Base-by-base conservation (phyloP, 1,140 invertebrate species). In the Panagrolaimus sp. region DNA sequence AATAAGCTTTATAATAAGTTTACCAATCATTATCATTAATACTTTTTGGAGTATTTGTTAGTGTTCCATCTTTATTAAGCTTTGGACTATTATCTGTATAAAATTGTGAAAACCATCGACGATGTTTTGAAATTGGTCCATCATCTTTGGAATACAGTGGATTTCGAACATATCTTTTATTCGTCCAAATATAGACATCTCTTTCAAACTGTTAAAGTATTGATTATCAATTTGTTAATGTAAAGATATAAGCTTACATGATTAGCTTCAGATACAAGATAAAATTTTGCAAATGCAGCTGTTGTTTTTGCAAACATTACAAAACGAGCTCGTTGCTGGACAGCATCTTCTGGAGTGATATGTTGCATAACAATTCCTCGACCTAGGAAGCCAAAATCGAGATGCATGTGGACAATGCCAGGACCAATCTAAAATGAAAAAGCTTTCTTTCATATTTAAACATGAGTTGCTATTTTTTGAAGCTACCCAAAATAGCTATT, bases 181-280 rank as follows among this genome's bases (percentile, higher is more conserved):
- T 88, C 78, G 93, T 93, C 92, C 92, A 95, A 5, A 94, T 88
- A 67, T 87, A 86, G 0, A 93, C 88, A 78, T 95, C 92, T 3
- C 92, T 86, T 80, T 92, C 88, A 78, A 94, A 89, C 90, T 91
- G n/a, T n/a, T n/a, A n/a, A n/a, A n/a, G n/a, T n/a, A n/a, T n/a
- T n/a, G n/a, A n/a, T n/a, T n/a, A n/a, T n/a, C n/a, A n/a, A 38
- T 38, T 38, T 38, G 31, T 7, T 4, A 4, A 38, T 38, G 31
- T 38, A 7, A 48, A 57, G 67, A 38, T 42, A 27, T 11, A 11
- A n/a, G 67, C 81, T 84, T 84, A 90, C 90, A 90, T 91, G 91
- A 20, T 88, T 84, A 13, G 88, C 88, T 85, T 93, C 91, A 0
- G 85, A 88, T 0, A 87, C 79, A 5, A 93, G 86, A 13, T 90